Evolutionary conservation across 2,888 invertebrate genomes (phyloP).

Genomic region (Scaptomyza parva): DNA sequence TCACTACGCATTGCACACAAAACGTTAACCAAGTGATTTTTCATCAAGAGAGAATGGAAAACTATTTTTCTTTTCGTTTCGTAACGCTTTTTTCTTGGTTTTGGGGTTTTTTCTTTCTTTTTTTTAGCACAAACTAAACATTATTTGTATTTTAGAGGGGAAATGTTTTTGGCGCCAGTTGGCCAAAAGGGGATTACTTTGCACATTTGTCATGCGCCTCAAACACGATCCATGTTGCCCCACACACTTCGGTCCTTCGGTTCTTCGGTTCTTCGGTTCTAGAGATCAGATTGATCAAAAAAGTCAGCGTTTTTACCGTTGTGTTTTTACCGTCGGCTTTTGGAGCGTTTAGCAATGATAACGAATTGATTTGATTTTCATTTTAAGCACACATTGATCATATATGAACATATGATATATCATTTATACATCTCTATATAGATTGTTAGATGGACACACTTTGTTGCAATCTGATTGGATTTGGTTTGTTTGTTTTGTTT

Average conservation of each 20-base stretch:
- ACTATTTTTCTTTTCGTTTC: constrained; percentile 22
- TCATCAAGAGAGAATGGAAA: constrained; percentile 72
- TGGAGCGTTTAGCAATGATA: constrained; percentile 26
- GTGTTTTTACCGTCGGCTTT: constrained; percentile 71
- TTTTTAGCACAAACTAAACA: constrained; percentile 46
- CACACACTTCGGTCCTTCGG: constrained; percentile 31
- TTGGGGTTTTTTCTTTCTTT: neutral
- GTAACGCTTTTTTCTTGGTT: constrained; percentile 1
- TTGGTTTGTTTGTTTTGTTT: constrained; percentile 5
- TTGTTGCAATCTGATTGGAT: constrained; percentile 49
- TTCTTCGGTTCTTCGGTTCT: too few relatives aligned
- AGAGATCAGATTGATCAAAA: constrained; percentile 7
- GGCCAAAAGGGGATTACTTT: constrained; percentile 37
- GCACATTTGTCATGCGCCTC: constrained; percentile 52
- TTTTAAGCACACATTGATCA: constrained; percentile 32
- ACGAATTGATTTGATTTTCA: constrained; percentile 27
- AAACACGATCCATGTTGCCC: constrained; percentile 46
- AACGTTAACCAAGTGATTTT: constrained; percentile 82
- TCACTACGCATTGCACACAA: constrained; percentile 85
- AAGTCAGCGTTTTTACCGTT: neutral
- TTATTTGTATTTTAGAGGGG: constrained; percentile 15
- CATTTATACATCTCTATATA: neutral
- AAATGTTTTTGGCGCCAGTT: constrained; percentile 47
- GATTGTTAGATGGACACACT: constrained; percentile 46
- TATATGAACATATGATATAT: neutral